phyloP scores from a whole-genome alignment of 2,113 vertebrate genomes.

The Corynorhinus townsendii region DNA sequence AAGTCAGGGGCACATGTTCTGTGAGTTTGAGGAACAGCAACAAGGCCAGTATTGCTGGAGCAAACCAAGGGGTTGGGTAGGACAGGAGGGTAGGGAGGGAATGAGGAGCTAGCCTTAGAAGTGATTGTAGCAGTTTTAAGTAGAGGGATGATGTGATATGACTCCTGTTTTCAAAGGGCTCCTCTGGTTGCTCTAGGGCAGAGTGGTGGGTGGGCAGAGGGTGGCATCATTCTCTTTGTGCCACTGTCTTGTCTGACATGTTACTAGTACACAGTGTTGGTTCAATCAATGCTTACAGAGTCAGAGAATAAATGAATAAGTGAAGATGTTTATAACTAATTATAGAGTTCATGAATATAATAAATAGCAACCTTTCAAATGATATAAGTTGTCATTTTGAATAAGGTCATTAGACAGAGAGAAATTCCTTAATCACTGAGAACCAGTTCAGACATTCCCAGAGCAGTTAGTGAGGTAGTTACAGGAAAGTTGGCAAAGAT shows the following conservation, averaged over 20 bases:
- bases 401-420: not conserved
- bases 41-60: not conserved
- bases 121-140: not conserved
- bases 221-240: not conserved
- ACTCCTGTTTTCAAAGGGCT: not conserved
- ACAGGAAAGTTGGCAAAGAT: not conserved
- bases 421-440: not conserved
- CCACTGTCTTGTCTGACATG: not conserved
- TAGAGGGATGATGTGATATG: not conserved
- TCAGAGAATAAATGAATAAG: not conserved
- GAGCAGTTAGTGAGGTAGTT: not conserved
- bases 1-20: not conserved
- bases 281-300: not conserved
- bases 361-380: not conserved
- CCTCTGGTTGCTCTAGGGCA: too few species aligned
- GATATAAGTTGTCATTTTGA: not conserved
- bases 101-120: too few species aligned
- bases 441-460: not conserved
- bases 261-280: not conserved
- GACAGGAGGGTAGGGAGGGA: fast-evolving
- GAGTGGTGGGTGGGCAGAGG: not conserved
- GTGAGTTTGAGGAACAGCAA: not conserved
- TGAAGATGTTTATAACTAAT: not conserved
- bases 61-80: fast-evolving
- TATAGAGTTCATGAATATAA: not conserved